Percentiles rank a stretch among this genome's conserved stretches.
These are phyloP conservation scores for Drosophila lacicola DNA, from an alignment of 2,888 invertebrate species.

Conservation along the genomic window DNA sequence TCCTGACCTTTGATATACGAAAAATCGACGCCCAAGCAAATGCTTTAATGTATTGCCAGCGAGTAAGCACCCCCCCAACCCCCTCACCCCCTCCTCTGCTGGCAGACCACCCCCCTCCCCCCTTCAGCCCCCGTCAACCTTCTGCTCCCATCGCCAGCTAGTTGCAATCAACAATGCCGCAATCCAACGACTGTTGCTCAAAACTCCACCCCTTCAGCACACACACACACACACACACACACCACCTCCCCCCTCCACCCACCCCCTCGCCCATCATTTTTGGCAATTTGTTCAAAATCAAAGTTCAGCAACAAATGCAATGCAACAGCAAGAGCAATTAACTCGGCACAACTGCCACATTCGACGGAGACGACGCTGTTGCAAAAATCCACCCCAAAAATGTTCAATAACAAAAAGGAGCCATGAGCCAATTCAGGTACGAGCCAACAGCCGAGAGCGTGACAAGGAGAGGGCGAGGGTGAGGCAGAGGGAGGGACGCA, in stretches of 20 bases:
- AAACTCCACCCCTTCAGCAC: slow-evolving; percentile 24
- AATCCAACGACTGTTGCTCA: slow-evolving; percentile 70
- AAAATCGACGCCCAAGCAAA: slow-evolving; percentile 45
- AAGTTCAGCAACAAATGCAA: slow-evolving; percentile 77
- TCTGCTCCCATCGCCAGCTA: slow-evolving; percentile 26
- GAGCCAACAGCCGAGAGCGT: slow-evolving; percentile 18
- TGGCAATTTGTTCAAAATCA: slow-evolving; percentile 78
- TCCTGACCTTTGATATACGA: slow-evolving; percentile 71
- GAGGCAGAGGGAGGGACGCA: slow-evolving; percentile 66
- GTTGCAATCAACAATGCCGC: slow-evolving; percentile 64
- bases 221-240: not conserved
- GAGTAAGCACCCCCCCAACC: not conserved
- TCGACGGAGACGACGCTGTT: slow-evolving; percentile 56
- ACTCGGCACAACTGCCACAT: slow-evolving; percentile 77
- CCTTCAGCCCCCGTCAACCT: not conserved
- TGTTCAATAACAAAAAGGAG: slow-evolving; percentile 67
- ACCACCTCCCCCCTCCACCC: slow-evolving; percentile 2
- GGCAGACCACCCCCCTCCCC: not conserved
- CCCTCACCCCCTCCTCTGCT: not conserved
- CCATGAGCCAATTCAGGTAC: slow-evolving; percentile 78
- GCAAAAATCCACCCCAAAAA: slow-evolving; percentile 75
- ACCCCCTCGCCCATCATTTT: slow-evolving; percentile 44
- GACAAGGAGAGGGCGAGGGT: slow-evolving; percentile 47
- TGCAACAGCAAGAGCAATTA: slow-evolving; percentile 79
- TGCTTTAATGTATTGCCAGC: slow-evolving; percentile 56